Conservation (phyloP, 2,113 vertebrate species). For the Paracanthobrama guichenoti region DNA sequence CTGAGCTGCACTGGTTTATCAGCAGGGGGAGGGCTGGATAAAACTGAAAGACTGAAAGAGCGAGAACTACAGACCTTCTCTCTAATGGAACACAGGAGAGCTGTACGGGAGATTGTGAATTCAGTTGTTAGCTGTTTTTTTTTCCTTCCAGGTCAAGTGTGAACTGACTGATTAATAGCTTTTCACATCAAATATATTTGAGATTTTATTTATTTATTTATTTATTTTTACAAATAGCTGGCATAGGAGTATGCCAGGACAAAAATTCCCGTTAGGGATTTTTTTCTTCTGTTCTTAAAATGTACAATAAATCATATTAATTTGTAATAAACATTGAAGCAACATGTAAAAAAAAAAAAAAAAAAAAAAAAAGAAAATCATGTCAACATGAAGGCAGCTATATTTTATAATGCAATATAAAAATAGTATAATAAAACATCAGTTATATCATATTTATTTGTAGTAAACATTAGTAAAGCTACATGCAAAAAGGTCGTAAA, state of each 20-base stretch:
- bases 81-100: not conserved
- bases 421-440: too few relatives aligned
- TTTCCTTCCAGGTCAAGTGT: not conserved
- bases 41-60: not conserved
- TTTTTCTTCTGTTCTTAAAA: too few relatives aligned
- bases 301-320: too few relatives aligned
- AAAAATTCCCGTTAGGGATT: too few relatives aligned
- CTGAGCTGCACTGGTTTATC: not conserved
- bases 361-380: not conserved
- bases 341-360: not conserved
- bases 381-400: too few relatives aligned
- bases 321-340: not conserved
- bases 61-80: not conserved
- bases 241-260: too few relatives aligned
- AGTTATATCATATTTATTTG: not conserved
- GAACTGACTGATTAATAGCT: not conserved
- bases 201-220: too few relatives aligned
- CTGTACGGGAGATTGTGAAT: not conserved
- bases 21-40: slow-evolving; percentile 8
- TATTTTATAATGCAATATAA: too few relatives aligned
- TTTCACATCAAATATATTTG: not conserved
- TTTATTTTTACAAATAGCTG: not conserved
- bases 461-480: not conserved
- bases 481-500: not conserved
- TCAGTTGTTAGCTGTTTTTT: not conserved